Evolutionary conservation across 1,140 invertebrate species (phyloP), one percentile per base, ranked within the genome.

Genomic region (Ceratoteleas bidentatus): DNA sequence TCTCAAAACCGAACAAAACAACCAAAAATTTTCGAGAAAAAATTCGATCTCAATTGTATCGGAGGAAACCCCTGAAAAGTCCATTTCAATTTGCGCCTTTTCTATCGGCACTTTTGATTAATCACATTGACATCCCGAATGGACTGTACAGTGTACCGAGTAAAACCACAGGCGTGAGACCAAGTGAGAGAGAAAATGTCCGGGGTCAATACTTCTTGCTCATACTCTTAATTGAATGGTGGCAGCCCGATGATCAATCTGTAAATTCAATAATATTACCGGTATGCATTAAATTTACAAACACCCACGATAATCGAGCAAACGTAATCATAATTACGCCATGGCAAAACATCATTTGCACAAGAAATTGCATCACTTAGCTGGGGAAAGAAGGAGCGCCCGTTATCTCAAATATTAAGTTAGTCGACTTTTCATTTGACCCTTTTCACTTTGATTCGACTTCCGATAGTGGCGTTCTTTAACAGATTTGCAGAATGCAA

Each of bases 371-470:
- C 77, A 89, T 90, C 89, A 90, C 75, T 78, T 53, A 76, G 84
- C 73, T 81, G 80, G 83, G 87, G 87, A 88, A 82, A 88, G 85
- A 87, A 88, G 80, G 76, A 85, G 84, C 83, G 74, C 83, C 83
- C 82, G 68, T 84, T 87, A 86, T 64, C 84, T 75, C 78, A 84
- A 81, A 90, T 90, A 90, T 90, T 88, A 84, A 89, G 87, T 90
- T 90, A 89, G 86, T 85, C 84, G 85, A 90, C 88, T 90, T 89
- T 89, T 90, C 88, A 89, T 88, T 90, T 85, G 84, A 87, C 85
- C 86, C 80, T 88, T 89, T 86, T 86, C 87, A 85, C 84, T 87
- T 88, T 84, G 81, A 87, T 88, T 88, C 84, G 78, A 87, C 87
- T 89, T 86, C 78, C 86, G 85, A 88, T 88, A 60, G 62, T 77